Evolutionary conservation across 1,140 invertebrate genomes (phyloP).

Genomic region (Caenorhabditis inopinata): DNA sequence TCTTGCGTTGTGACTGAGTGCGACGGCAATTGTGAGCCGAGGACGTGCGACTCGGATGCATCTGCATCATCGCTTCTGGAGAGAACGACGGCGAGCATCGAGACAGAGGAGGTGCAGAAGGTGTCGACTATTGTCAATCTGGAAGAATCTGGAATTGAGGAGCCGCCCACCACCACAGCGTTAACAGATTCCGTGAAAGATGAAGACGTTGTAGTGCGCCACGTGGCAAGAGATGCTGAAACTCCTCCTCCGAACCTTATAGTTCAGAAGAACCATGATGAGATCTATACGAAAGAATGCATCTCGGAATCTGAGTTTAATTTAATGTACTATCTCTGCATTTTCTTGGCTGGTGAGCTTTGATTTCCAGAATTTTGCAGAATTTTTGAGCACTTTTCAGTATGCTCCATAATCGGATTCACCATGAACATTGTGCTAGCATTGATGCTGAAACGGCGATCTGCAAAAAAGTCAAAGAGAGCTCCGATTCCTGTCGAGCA

Average conservation of each 20-base stretch:
- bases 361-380: neutral
- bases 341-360: slow-evolving; percentile 17
- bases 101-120: slow-evolving; percentile 9
- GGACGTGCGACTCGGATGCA: neutral
- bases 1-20: neutral
- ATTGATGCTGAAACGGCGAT: neutral
- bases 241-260: slow-evolving; percentile 9
- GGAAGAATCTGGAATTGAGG: neutral
- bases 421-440: slow-evolving; percentile 27
- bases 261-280: neutral
- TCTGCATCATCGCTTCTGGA: slow-evolving; percentile 21
- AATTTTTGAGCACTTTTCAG: neutral
- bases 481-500: neutral
- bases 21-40: slow-evolving; percentile 22
- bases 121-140: neutral
- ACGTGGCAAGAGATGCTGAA: neutral
- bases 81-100: neutral
- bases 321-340: neutral
- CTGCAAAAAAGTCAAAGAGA: neutral
- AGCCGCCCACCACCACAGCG: too few species aligned
- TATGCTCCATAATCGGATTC: slow-evolving; percentile 5
- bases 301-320: neutral
- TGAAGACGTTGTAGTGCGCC: neutral
- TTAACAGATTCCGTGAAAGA: neutral
- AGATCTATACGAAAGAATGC: neutral